Evolutionary conservation across 2,113 vertebrate species (phyloP), one percentile per base, ranked within the genome.

Genomic region (Cottus gobio): DNA sequence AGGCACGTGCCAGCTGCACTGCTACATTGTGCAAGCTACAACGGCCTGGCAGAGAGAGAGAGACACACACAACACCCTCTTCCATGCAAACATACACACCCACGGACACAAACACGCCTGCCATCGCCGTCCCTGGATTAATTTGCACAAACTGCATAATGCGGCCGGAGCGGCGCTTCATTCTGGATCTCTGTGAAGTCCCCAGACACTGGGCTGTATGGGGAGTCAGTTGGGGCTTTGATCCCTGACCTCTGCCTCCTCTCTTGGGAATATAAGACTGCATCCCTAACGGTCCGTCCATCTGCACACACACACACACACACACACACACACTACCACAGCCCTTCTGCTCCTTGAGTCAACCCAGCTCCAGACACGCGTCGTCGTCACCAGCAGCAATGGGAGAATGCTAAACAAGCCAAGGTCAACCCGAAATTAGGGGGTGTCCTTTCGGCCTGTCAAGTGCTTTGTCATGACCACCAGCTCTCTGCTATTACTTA

Each of bases 221-320:
- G 80, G 54, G 80, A 83, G 76, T 87, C 84, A 76, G 87, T 66
- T 28, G 81, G 74, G 82, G 82, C 72, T 91, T 84, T 90, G 91
- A 94, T 85, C 93, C 74, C 78, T 90, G 89, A 94, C 92, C 92
- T 86, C 87, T 79, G 82, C 67, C 80, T 72, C 75, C 62, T 77
- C 88, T 82, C 84, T 22, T 58, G 91, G 91, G 89, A 90, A 80
- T 82, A 85, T 64, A 65, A 52, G 75, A 16, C 72, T 71, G 85
- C 84, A 75, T 89, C 83, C 60, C 75, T 75, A 94, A 94, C 87
- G 90, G 91, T 87, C 78, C 54, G 77, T 90, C 93, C 91, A 93
- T 93, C 93, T 94, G 93, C 89, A 84, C 87, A 80, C 62, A 65
- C 64, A 69, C 71, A 56, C 62, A 22, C 58, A 9, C 75, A 54